phyloP scores from a whole-genome alignment of 2,888 invertebrate species.

The Chaetogeoica ovagalla region DNA sequence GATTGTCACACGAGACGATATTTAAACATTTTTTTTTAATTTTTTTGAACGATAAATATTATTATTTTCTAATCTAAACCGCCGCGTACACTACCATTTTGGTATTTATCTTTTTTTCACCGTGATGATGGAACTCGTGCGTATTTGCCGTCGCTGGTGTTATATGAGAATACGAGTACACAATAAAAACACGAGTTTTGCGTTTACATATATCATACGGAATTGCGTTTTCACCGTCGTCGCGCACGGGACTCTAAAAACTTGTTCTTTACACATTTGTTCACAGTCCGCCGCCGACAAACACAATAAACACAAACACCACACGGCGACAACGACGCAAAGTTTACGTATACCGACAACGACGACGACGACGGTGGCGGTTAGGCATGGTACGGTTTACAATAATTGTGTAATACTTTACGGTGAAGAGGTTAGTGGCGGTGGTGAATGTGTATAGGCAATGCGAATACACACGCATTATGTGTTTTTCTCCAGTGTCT shows the following conservation, averaged over 20 bases:
- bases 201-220: not conserved
- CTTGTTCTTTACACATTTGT: constrained; percentile 41
- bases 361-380: not conserved
- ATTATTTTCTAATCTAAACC: too few species aligned
- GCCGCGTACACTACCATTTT: too few species aligned
- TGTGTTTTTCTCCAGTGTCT: not conserved
- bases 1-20: too few species aligned
- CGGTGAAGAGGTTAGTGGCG: too few species aligned
- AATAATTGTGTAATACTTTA: too few species aligned
- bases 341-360: not conserved
- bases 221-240: constrained; percentile 18
- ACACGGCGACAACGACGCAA: not conserved
- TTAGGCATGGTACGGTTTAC: too few species aligned
- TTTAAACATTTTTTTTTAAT: too few species aligned
- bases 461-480: constrained; percentile 22
- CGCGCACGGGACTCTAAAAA: constrained; percentile 26
- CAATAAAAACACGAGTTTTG: constrained; percentile 30
- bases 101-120: too few species aligned
- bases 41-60: too few species aligned
- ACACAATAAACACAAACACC: constrained; percentile 18
- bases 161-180: constrained; percentile 38
- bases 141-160: too few species aligned
- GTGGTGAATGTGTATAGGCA: constrained; percentile 2
- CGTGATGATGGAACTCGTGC: too few species aligned
- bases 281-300: constrained; percentile 50